Conservation (phyloP, 1,140 invertebrate species). For the Sinonovacula constricta region DNA sequence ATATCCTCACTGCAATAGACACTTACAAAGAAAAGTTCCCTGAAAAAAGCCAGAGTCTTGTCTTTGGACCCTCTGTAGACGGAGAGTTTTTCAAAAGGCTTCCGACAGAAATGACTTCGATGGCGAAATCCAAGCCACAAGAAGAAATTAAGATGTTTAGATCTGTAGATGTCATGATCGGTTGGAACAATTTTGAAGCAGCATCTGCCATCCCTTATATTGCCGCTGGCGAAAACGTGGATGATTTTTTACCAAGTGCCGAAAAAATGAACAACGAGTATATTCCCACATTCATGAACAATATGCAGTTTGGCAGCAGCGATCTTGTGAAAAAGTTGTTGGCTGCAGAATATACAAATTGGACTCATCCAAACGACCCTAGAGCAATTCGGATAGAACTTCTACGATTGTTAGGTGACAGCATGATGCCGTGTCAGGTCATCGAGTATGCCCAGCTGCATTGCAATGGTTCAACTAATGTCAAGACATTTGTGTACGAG, state of each 20-base stretch:
- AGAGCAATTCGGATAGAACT: conserved; percentile 19
- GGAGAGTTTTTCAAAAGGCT: background rate
- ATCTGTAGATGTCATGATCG: background rate
- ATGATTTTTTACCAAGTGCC: background rate
- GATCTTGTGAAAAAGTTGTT: background rate
- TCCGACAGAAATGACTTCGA: background rate
- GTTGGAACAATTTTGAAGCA: background rate
- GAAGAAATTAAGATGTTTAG: background rate
- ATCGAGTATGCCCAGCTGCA: conserved; percentile 26
- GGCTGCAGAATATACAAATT: conserved; percentile 4
- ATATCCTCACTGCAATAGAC: conserved; percentile 1
- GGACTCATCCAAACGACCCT: conserved; percentile 41
- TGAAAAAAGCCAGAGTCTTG: conserved; percentile 26
- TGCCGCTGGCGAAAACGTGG: background rate
- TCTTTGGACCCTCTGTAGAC: background rate
- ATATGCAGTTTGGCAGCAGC: background rate
- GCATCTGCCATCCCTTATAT: background rate
- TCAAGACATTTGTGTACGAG: conserved; percentile 42
- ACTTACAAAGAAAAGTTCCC: background rate
- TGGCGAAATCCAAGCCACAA: background rate
- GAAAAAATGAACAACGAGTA: background rate
- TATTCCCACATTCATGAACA: background rate
- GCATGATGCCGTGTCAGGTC: conserved; percentile 34
- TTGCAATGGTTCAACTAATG: background rate
- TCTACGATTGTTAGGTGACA: conserved; percentile 42